phyloP scores from a whole-genome alignment of 2,113 vertebrate genomes.

The Phrynocephalus versicolor region DNA sequence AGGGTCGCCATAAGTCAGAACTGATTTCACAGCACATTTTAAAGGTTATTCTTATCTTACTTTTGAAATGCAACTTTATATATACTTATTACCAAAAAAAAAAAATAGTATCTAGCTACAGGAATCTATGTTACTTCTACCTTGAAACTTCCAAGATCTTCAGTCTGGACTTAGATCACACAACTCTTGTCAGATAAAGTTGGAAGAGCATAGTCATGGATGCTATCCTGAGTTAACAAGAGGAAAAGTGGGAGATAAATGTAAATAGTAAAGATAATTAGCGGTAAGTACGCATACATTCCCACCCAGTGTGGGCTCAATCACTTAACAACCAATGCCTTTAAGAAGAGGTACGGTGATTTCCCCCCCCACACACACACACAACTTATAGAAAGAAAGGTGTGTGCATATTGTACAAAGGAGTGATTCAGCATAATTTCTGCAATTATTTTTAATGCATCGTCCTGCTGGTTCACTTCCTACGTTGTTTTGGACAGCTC shows the following conservation, averaged over 20 bases:
- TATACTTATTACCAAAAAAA: too few species aligned
- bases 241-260: neutral
- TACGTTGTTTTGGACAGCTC: slow-evolving; percentile 58
- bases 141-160: too few species aligned
- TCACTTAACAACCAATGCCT: slow-evolving; percentile 15
- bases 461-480: slow-evolving; percentile 72
- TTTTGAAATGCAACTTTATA: too few species aligned
- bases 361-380: too few species aligned
- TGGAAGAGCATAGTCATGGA: neutral
- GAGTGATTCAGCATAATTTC: slow-evolving; percentile 62
- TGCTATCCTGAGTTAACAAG: neutral
- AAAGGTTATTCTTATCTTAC: too few species aligned
- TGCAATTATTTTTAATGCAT: slow-evolving; percentile 76
- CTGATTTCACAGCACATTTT: too few species aligned
- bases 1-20: too few species aligned
- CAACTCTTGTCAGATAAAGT: neutral
- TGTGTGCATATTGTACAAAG: slow-evolving; percentile 26
- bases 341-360: neutral
- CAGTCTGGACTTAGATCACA: neutral
- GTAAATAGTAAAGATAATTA: neutral
- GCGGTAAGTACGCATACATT: neutral
- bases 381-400: slow-evolving; percentile 39
- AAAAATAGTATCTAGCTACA: too few species aligned
- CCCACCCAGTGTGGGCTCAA: slow-evolving; percentile 12
- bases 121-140: too few species aligned